phyloP scores from a whole-genome alignment of 2,888 invertebrate genomes.

The Drosophila maculinotata region DNA sequence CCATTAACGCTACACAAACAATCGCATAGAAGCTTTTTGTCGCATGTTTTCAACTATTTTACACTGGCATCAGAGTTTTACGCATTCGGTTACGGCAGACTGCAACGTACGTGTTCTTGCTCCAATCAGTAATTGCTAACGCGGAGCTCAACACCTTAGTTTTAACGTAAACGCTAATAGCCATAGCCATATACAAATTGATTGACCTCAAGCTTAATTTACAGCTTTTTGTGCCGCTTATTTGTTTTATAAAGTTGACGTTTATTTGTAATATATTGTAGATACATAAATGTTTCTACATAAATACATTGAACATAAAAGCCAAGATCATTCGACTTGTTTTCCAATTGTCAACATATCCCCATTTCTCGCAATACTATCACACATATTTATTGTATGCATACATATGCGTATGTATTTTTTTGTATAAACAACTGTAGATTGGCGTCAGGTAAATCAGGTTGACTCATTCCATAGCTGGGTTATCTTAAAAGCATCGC shows the following conservation, averaged over 20 bases:
- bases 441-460: constrained; percentile 23
- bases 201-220: constrained; percentile 25
- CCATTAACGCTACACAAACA: too few relatives aligned
- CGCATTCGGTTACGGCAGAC: too few relatives aligned
- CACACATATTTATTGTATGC: neutral
- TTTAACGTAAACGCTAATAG: constrained; percentile 26
- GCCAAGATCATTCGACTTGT: constrained; percentile 2
- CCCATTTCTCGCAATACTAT: neutral
- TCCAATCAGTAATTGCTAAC: constrained; percentile 23
- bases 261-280: constrained; percentile 2
- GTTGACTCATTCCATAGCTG: constrained; percentile 28
- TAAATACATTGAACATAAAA: neutral
- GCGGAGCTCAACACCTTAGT: constrained; percentile 4
- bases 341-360: neutral
- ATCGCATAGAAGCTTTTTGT: too few relatives aligned
- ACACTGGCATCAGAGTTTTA: too few relatives aligned
- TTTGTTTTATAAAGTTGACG: constrained; percentile 22
- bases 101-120: too few relatives aligned
- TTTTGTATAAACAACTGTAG: constrained; percentile 28
- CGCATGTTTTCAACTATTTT: too few relatives aligned
- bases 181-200: constrained; percentile 4
- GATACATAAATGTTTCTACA: constrained; percentile 3
- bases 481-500: constrained; percentile 7
- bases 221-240: constrained; percentile 16
- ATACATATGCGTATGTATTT: too few relatives aligned